phyloP scores from a whole-genome alignment of 1,140 invertebrate genomes.

The Diorhabda elongata region DNA sequence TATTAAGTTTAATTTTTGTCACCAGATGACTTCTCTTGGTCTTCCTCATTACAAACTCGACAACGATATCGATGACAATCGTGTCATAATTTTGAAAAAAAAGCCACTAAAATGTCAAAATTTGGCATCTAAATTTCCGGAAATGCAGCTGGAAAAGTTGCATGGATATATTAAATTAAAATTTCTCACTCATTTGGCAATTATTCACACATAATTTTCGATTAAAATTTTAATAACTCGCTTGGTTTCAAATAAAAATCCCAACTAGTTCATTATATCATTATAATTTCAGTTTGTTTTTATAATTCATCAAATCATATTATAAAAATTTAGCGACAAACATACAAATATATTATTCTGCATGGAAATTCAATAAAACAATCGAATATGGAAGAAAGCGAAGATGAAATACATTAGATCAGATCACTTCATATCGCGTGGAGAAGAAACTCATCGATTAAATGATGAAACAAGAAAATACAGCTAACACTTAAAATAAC shows the following conservation, averaged over 20 bases:
- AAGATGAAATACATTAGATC: too few species aligned
- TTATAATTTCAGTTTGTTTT: too few species aligned
- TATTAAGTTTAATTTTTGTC: conserved; percentile 44
- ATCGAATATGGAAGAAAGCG: too few species aligned
- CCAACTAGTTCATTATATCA: too few species aligned
- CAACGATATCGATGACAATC: conserved; percentile 40
- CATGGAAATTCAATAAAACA: too few species aligned
- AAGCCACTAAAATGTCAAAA: conserved; percentile 39
- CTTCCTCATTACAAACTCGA: conserved; percentile 41
- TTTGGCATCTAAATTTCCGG: conserved; percentile 49
- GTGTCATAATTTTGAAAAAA: conserved; percentile 21
- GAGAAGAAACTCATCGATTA: too few species aligned
- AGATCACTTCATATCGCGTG: too few species aligned
- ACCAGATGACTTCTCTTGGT: conserved; percentile 44
- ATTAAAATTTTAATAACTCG: conserved; percentile 41
- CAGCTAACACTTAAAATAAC: too few species aligned
- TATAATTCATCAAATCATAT: too few species aligned
- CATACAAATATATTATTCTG: too few species aligned
- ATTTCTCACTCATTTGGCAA: conserved; percentile 47
- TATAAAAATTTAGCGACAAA: too few species aligned
- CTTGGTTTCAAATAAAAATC: conserved; percentile 11
- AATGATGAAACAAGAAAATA: too few species aligned
- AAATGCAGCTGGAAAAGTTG: conserved; percentile 41
- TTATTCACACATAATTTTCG: conserved; percentile 44
- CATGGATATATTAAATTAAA: conserved; percentile 44